Percentiles rank a stretch among this genome's conserved stretches.
phyloP scores from a whole-genome alignment of 1,140 invertebrate genomes.

The Trinorchestia longiramus region DNA sequence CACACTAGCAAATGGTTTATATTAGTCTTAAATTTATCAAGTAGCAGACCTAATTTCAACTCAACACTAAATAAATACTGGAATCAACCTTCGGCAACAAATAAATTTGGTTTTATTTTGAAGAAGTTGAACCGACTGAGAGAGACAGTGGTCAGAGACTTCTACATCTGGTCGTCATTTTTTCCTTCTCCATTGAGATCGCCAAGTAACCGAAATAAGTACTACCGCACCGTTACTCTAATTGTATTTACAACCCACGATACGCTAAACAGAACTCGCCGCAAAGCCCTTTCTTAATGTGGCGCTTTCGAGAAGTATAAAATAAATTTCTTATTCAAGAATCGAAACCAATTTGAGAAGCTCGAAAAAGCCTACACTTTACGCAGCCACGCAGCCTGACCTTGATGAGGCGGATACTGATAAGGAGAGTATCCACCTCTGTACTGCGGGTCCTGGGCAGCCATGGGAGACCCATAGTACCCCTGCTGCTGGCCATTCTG shows the following conservation, averaged over 20 bases:
- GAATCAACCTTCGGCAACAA: too few species aligned
- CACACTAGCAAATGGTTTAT: too few species aligned
- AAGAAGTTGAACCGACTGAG: background rate
- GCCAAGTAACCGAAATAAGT: background rate
- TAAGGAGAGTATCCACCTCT: constrained; percentile 1
- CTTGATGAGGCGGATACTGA: constrained; percentile 30
- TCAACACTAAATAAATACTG: too few species aligned
- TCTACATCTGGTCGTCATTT: background rate
- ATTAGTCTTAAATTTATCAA: too few species aligned
- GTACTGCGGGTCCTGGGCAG: constrained; percentile 21
- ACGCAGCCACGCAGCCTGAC: background rate
- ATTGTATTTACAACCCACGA: background rate
- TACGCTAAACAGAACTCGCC: background rate
- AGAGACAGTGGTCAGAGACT: background rate
- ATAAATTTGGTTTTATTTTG: too few species aligned
- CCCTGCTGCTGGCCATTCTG: constrained; percentile 40
- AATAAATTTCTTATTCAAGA: background rate
- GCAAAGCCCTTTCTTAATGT: background rate
- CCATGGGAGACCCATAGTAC: constrained; percentile 10
- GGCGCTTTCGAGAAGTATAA: background rate
- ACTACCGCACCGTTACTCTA: background rate
- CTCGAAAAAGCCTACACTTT: background rate
- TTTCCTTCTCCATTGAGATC: background rate
- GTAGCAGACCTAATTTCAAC: too few species aligned
- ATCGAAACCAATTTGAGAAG: background rate